Conservation (phyloP, 2,888 invertebrate genomes). For the Ellobium chinense region DNA sequence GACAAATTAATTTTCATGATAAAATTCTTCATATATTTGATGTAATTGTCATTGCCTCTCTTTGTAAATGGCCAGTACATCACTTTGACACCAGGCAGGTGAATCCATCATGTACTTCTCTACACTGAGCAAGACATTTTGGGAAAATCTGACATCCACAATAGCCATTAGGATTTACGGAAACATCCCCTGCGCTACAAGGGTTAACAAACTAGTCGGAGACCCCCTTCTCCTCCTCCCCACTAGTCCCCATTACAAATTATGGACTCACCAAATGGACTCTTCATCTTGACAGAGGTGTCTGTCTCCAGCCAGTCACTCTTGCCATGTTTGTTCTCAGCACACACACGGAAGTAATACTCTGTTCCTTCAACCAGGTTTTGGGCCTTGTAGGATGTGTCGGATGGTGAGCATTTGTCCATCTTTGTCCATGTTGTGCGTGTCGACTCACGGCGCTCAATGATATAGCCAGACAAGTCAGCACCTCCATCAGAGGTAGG, state of each 20-base stretch:
- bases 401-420: conserved; percentile 49
- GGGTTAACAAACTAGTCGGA: neutral
- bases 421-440: conserved; percentile 54
- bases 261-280: conserved; percentile 84
- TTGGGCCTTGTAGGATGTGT: conserved; percentile 50
- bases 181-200: too few species aligned
- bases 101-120: too few species aligned
- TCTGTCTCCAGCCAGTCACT: conserved; percentile 82
- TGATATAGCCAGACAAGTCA: conserved; percentile 63
- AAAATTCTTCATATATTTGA: too few species aligned
- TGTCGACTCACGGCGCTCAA: conserved; percentile 61
- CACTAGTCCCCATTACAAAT: neutral
- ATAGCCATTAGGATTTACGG: too few species aligned
- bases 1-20: too few species aligned
- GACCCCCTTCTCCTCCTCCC: neutral
- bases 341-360: conserved; percentile 72
- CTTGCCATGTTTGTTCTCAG: conserved; percentile 87
- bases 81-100: too few species aligned
- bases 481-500: conserved; percentile 71
- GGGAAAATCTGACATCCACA: too few species aligned
- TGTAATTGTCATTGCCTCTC: too few species aligned
- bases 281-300: conserved; percentile 84
- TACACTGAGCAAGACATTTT: too few species aligned
- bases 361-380: conserved; percentile 60
- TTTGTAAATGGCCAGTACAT: too few species aligned